These are phyloP conservation scores for Amblyornis subalaris DNA, from an alignment of 2,113 vertebrate genomes.

Conservation along the genomic window DNA sequence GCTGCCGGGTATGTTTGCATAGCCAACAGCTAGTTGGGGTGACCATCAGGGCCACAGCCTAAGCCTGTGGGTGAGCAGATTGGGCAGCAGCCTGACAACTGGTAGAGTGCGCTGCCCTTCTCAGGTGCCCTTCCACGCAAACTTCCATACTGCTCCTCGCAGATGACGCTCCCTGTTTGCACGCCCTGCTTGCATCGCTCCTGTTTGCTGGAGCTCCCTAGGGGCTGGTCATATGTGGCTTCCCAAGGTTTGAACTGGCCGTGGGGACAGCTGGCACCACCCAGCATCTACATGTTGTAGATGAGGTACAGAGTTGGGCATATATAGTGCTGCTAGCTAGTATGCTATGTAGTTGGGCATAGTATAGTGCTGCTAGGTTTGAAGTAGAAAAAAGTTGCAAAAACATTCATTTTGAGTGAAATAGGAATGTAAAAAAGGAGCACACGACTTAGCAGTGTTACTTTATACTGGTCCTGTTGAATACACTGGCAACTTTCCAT, in stretches of 20 bases:
- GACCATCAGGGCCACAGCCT: accelerated
- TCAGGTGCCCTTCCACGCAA: not conserved
- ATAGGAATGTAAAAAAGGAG: not conserved
- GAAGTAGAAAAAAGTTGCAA: not conserved
- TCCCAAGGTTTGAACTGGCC: not conserved
- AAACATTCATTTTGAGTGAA: not conserved
- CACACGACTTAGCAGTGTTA: not conserved
- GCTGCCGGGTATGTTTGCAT: not conserved
- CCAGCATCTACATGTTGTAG: not conserved
- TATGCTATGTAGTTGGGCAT: not conserved
- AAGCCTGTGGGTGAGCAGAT: not conserved
- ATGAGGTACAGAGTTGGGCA: not conserved
- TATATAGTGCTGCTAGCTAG: not conserved
- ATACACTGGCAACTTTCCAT: not conserved
- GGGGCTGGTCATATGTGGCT: not conserved
- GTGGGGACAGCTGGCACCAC: accelerated
- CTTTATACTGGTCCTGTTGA: not conserved
- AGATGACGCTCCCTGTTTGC: not conserved
- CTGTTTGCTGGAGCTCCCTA: not conserved
- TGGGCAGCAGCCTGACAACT: not conserved
- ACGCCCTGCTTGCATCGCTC: not conserved
- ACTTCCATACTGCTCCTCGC: not conserved
- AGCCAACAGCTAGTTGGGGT: not conserved
- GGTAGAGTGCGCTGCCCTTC: not conserved
- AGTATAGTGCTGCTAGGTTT: not conserved